Evolutionary conservation across 2,797 vertebrate species (phyloP), one percentile per base, ranked within the genome.

Genomic region (Myotis vivesi): DNA sequence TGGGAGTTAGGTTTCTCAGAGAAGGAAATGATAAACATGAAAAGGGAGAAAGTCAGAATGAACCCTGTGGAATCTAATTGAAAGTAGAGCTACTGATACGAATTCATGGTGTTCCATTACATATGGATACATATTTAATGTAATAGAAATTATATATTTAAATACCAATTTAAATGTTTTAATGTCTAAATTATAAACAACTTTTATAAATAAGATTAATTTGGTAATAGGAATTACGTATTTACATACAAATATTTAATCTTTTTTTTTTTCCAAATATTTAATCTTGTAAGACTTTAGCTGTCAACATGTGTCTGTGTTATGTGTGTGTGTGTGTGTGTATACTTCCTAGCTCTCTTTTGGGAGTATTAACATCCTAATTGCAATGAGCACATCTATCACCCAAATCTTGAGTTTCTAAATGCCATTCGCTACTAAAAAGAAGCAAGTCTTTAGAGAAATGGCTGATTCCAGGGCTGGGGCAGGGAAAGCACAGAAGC

Each of bases 41-140:
- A 87, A 92, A 76, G 17, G 19, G 19, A 91, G 59, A 36, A 86
- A 93, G 76, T 23, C 53, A 94, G 25, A 94, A 92, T 81, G 80
- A 89, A 36, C 53, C 22, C 16, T 55, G 44, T 82, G 36, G 36
- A 55, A 88, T 8, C 36, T 33, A 73, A 80, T 0, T 79, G 44
- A 55, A 94, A 88, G 36, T 53, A 77, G 51, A 85, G 81, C 80
- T 73, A 51, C 0, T 87, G 69, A 64, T 62, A 33, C 44, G 68
- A 93, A 85, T 49, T 71, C 53, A 84, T 4, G n/a, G 53, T 76
- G 76, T 82, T 91, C 76, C 41, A 44, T 6, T 51, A 76, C 13
- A 16, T 20, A 59, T 20, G 13, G 9, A 85, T 46, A 62, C 17
- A 71, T 55, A 59, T 77, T 77, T 77, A 77, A 77, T 55, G n/a